Conservation (phyloP, 2,888 invertebrate genomes). For the Coleophora flavipennella region DNA sequence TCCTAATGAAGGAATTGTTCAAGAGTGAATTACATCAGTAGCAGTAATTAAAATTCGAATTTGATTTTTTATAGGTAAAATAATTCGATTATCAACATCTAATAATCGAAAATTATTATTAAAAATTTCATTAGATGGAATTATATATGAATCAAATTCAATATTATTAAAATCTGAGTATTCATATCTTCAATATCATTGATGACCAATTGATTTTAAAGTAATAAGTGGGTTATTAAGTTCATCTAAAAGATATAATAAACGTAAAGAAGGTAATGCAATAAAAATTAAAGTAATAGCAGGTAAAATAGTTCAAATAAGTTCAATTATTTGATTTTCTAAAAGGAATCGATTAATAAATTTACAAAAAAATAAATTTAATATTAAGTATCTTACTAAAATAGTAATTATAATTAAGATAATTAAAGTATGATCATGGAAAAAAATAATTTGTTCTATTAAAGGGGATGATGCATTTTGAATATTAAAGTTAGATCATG, state of each 20-base stretch:
- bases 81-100: conserved; percentile 76
- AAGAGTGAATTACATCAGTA: conserved; percentile 78
- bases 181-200: conserved; percentile 80
- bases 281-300: conserved; percentile 75
- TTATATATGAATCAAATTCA: conserved; percentile 77
- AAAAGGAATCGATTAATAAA: conserved; percentile 71
- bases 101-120: conserved; percentile 67
- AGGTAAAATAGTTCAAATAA: conserved; percentile 76
- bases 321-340: conserved; percentile 75
- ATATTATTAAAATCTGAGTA: conserved; percentile 74
- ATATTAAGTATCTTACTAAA: conserved; percentile 72
- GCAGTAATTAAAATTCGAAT: conserved; percentile 76
- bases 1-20: conserved; percentile 75
- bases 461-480: conserved; percentile 75
- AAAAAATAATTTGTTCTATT: conserved; percentile 78
- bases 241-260: conserved; percentile 76
- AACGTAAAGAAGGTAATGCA: conserved; percentile 73
- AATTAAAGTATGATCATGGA: conserved; percentile 75
- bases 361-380: conserved; percentile 69
- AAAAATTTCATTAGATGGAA: conserved; percentile 42
- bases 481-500: conserved; percentile 70
- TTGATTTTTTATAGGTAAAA: conserved; percentile 73
- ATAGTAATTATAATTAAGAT: conserved; percentile 75
- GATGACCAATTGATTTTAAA: conserved; percentile 76
- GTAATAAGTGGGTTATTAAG: conserved; percentile 70